A percentile compares a stretch with the other conserved stretches of the same genome.
These are phyloP conservation scores for Perdix hodgsoniae DNA, from an alignment of 2,797 vertebrate genomes.

Conservation along the genomic window DNA sequence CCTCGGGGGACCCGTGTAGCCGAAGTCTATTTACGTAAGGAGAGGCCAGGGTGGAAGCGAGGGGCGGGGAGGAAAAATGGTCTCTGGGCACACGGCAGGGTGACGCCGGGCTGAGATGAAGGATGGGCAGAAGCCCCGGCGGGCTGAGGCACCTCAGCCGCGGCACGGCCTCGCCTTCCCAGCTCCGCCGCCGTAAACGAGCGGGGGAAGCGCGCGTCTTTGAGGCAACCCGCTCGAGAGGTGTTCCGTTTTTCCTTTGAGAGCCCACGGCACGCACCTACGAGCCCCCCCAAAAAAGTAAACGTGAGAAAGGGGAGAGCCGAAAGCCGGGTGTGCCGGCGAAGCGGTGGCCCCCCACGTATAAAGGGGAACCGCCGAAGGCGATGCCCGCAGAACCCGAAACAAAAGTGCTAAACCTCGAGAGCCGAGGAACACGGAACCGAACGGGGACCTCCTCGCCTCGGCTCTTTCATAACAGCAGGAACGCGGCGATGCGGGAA, in stretches of 20 bases:
- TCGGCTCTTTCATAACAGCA: not conserved
- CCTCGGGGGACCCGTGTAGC: not conserved
- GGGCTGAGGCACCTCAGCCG: not conserved
- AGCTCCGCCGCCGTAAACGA: not conserved
- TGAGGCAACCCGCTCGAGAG: not conserved
- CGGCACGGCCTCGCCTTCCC: not conserved
- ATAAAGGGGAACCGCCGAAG: rapidly evolving
- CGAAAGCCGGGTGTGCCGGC: not conserved
- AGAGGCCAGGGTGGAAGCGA: not conserved
- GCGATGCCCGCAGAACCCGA: not conserved
- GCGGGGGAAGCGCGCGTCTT: not conserved
- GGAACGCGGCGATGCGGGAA: not conserved
- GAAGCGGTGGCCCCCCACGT: not conserved
- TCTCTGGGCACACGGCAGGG: not conserved
- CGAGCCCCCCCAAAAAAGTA: rapidly evolving
- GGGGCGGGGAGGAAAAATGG: slow-evolving; percentile 30
- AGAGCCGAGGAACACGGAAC: rapidly evolving
- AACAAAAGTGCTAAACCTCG: not conserved
- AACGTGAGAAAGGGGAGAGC: not conserved
- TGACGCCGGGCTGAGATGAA: not conserved
- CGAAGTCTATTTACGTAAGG: not conserved
- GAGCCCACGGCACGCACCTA: not conserved
- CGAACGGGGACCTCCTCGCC: rapidly evolving
- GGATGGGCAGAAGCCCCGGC: not conserved
- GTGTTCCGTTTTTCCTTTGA: not conserved